Percentiles rank a stretch among this genome's conserved stretches.
Conservation (phyloP, 2,888 invertebrate species). For the Gonocerus acuteangulatus region DNA sequence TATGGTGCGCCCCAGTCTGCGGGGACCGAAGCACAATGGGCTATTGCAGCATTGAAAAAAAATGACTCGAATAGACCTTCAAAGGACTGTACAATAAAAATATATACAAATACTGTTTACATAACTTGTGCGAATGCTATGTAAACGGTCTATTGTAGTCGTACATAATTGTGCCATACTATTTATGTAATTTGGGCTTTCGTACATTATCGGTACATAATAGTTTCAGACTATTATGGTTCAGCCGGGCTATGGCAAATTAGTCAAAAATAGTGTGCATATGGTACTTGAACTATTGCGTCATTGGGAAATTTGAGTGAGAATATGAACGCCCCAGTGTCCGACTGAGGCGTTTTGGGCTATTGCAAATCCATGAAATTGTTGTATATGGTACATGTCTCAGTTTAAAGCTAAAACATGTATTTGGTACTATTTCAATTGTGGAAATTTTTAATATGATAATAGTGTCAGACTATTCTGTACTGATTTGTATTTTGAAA, state of each 20-base stretch:
- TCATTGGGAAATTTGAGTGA: constrained; percentile 37
- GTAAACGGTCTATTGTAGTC: constrained; percentile 35
- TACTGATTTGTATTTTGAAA: constrained; percentile 37
- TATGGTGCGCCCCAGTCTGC: constrained; percentile 34
- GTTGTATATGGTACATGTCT: constrained; percentile 38
- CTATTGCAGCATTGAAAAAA: constrained; percentile 37
- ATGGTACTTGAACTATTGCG: constrained; percentile 37
- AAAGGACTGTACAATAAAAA: constrained; percentile 33
- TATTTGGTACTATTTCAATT: constrained; percentile 38
- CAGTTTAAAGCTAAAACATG: constrained; percentile 22
- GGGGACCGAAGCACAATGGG: constrained; percentile 33
- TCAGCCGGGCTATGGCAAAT: constrained; percentile 29
- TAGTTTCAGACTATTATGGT: constrained; percentile 37
- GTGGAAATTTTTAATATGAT: constrained; percentile 37
- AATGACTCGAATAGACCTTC: constrained; percentile 37
- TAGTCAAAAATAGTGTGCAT: constrained; percentile 14
- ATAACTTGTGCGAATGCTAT: constrained; percentile 33
- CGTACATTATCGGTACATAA: constrained; percentile 37
- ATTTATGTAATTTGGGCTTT: constrained; percentile 38
- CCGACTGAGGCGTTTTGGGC: constrained; percentile 37
- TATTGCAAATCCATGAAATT: constrained; percentile 38
- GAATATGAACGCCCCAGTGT: constrained; percentile 35
- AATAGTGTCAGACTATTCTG: constrained; percentile 39
- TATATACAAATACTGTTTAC: constrained; percentile 33
- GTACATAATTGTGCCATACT: constrained; percentile 39